Evolutionary conservation across 2,888 invertebrate species (phyloP).

Genomic region (Xylophagus ater): DNA sequence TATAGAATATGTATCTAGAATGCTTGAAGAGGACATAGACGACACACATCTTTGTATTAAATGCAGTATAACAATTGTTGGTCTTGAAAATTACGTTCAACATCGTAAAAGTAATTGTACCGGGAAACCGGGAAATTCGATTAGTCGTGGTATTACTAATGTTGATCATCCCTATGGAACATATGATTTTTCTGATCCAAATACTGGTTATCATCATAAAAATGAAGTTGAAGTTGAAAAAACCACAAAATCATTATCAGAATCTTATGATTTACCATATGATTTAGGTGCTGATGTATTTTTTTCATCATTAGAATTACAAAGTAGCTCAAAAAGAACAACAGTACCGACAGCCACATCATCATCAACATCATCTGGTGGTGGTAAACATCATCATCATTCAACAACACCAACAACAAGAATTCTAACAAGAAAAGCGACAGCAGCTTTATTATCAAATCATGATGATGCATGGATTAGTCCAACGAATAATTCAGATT

Average conservation of each 20-base stretch:
- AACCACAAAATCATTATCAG: conserved; percentile 28
- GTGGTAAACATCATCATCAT: conserved; percentile 14
- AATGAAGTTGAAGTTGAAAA: conserved; percentile 28
- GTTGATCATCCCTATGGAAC: conserved; percentile 28
- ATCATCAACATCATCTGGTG: conserved; percentile 14
- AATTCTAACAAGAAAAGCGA: conserved; percentile 38
- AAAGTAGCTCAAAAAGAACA: conserved; percentile 51
- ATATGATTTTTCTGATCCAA: conserved; percentile 27
- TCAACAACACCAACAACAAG: conserved; percentile 37
- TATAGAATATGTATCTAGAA: too few species aligned
- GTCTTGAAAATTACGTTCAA: conserved; percentile 74
- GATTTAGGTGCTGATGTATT: conserved; percentile 72
- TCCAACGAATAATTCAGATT: conserved; percentile 30
- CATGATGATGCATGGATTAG: conserved; percentile 33
- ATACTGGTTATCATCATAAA: conserved; percentile 13
- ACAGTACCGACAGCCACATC: not conserved
- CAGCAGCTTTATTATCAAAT: conserved; percentile 32
- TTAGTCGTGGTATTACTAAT: conserved; percentile 12
- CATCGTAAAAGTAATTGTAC: conserved; percentile 65
- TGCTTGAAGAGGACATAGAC: conserved; percentile 54
- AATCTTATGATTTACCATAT: conserved; percentile 43
- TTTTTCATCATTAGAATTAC: conserved; percentile 70
- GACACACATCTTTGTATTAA: conserved; percentile 82
- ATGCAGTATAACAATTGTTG: conserved; percentile 70
- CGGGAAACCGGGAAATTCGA: conserved; percentile 33